These are phyloP conservation scores for Dryomyza anilis DNA, from an alignment of 2,888 invertebrate species.

Conservation along the genomic window DNA sequence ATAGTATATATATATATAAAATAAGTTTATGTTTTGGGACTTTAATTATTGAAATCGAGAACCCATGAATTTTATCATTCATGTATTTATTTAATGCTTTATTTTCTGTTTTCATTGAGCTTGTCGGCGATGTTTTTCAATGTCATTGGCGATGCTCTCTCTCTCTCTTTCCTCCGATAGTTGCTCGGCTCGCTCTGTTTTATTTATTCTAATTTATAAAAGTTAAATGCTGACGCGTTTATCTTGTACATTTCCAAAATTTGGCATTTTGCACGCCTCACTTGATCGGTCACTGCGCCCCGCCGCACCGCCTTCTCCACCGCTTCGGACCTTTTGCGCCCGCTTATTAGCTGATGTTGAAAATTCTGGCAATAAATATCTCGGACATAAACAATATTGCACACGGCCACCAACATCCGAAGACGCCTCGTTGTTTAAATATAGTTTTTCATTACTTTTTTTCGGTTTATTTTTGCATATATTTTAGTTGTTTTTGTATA, in stretches of 20 bases:
- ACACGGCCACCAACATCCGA: conserved; percentile 53
- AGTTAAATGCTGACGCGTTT: no score
- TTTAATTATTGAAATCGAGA: no score
- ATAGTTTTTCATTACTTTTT: conserved; percentile 35
- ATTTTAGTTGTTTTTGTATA: conserved; percentile 5
- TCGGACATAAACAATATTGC: conserved; percentile 60
- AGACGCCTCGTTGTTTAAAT: conserved; percentile 28
- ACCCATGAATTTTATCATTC: no score
- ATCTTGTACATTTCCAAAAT: conserved; percentile 1
- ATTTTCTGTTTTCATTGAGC: no score
- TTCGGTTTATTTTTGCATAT: conserved; percentile 29
- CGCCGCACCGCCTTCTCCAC: not conserved
- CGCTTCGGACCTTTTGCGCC: not conserved
- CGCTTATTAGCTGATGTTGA: conserved; percentile 30
- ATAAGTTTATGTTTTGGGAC: no score
- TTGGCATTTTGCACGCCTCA: not conserved
- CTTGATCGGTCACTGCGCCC: not conserved
- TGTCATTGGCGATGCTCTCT: no score
- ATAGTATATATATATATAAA: no score
- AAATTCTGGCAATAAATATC: conserved; percentile 42
- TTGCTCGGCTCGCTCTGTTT: no score
- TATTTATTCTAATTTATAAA: no score
- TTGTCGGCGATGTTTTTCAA: no score
- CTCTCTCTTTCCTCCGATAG: no score
- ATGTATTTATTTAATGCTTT: no score